phyloP scores from a whole-genome alignment of 1,140 invertebrate species.

The Apis laboriosa region DNA sequence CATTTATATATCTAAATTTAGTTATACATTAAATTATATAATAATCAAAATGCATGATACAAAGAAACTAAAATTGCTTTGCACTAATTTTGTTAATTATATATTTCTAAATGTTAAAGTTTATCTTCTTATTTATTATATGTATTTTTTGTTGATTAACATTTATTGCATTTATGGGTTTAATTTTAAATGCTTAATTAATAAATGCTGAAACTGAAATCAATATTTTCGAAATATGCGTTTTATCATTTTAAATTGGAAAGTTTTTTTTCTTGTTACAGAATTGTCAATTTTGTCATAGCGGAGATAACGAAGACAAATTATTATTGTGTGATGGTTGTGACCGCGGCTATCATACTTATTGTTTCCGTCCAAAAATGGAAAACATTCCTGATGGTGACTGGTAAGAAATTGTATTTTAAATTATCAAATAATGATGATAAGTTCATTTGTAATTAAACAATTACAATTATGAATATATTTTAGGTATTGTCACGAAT shows the following conservation, averaged over 20 bases:
- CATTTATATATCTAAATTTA: neutral
- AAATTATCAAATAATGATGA: too few species aligned
- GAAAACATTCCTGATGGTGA: slow-evolving; percentile 97
- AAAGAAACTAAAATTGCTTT: neutral
- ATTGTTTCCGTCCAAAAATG: slow-evolving; percentile 98
- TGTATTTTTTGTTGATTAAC: slow-evolving; percentile 38
- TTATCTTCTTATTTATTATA: slow-evolving; percentile 17
- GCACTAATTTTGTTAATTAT: slow-evolving; percentile 12
- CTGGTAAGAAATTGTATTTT: slow-evolving; percentile 86
- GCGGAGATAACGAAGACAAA: slow-evolving; percentile 97
- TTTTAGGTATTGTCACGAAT: slow-evolving; percentile 95
- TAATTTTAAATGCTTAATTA: slow-evolving; percentile 39
- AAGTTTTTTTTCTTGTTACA: slow-evolving; percentile 82
- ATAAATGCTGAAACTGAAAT: slow-evolving; percentile 40
- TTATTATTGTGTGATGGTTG: slow-evolving; percentile 97
- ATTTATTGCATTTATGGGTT: slow-evolving; percentile 32
- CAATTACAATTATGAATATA: neutral
- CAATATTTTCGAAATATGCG: neutral
- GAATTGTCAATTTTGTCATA: slow-evolving; percentile 98
- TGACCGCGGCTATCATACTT: slow-evolving; percentile 98
- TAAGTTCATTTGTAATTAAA: neutral
- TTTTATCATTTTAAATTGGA: slow-evolving; percentile 26
- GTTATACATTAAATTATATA: neutral
- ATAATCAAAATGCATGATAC: neutral
- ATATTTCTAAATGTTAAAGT: neutral